Evolutionary conservation across 2,113 vertebrate genomes (phyloP).

Genomic region (Eudyptes chrysolophus): DNA sequence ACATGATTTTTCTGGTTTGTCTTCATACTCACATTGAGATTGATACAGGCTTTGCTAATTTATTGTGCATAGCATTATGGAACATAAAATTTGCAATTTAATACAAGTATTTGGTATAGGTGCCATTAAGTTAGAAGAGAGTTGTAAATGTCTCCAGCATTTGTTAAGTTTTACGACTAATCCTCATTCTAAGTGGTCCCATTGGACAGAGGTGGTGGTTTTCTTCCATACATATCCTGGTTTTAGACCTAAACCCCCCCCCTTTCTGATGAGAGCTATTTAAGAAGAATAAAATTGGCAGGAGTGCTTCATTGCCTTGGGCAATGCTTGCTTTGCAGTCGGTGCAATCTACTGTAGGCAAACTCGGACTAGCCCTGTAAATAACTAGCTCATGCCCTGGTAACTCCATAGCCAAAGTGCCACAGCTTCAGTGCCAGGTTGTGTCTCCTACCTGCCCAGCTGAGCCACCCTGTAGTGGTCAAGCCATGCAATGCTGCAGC

Average conservation of each 20-base stretch:
- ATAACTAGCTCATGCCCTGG: accelerated
- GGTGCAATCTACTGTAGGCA: not conserved
- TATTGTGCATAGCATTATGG: slow-evolving; percentile 70
- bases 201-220: slow-evolving; percentile 23
- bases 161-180: slow-evolving; percentile 72
- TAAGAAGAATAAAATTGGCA: slow-evolving; percentile 13
- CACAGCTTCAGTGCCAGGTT: not conserved
- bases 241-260: not conserved
- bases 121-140: slow-evolving; percentile 58
- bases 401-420: not conserved
- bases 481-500: not conserved
- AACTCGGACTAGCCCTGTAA: not conserved
- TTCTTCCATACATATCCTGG: not conserved
- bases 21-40: slow-evolving; percentile 63
- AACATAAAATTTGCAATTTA: slow-evolving; percentile 73
- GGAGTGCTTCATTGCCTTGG: not conserved
- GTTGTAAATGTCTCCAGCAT: slow-evolving; percentile 73
- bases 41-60: slow-evolving; percentile 70
- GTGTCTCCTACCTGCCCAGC: not conserved
- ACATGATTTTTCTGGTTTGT: slow-evolving; percentile 37
- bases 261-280: not conserved
- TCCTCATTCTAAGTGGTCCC: slow-evolving; percentile 51
- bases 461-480: accelerated
- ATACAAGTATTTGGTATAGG: slow-evolving; percentile 65
- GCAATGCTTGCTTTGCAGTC: not conserved